Conservation (phyloP, 2,888 invertebrate species). For the Pegoplata infirma region DNA sequence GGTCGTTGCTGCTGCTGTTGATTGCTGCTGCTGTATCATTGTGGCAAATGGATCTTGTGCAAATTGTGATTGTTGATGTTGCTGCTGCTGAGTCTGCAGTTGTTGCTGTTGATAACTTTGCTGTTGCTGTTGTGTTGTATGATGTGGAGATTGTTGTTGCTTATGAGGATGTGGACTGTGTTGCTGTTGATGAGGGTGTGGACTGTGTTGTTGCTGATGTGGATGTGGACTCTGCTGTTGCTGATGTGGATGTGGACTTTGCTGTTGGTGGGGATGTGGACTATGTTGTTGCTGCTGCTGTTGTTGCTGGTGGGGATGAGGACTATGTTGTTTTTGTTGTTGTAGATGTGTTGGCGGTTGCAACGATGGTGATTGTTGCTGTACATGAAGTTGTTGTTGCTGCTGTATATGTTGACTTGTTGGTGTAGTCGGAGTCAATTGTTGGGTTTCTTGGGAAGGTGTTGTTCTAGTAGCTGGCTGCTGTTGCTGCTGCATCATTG, state of each 20-base stretch:
- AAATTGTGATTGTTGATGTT: constrained; percentile 57
- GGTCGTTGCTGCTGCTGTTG: too few species aligned
- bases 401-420: constrained; percentile 54
- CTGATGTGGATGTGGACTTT: constrained; percentile 73
- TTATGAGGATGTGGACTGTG: constrained; percentile 76
- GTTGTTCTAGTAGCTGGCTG: constrained; percentile 75
- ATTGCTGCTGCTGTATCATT: constrained; percentile 61
- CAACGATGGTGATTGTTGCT: constrained; percentile 63
- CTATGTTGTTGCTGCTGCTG: constrained; percentile 75
- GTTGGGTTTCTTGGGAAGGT: constrained; percentile 72
- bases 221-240: constrained; percentile 55
- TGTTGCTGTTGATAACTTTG: constrained; percentile 66
- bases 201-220: constrained; percentile 66
- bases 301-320: constrained; percentile 62
- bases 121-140: constrained; percentile 65
- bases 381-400: constrained; percentile 58
- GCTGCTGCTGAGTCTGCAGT: constrained; percentile 52
- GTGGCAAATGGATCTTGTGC: constrained; percentile 64
- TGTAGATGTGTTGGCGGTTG: constrained; percentile 58
- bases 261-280: constrained; percentile 71
- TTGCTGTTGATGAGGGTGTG: constrained; percentile 68
- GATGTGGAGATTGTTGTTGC: constrained; percentile 62
- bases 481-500: constrained; percentile 62
- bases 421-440: constrained; percentile 59
- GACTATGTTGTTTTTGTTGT: constrained; percentile 61